A percentile compares a stretch with the other conserved stretches of the same genome.
Evolutionary conservation across 92 coral and sea anemone genomes (phyloP).

Genomic region (Zoanthus solanderi): DNA sequence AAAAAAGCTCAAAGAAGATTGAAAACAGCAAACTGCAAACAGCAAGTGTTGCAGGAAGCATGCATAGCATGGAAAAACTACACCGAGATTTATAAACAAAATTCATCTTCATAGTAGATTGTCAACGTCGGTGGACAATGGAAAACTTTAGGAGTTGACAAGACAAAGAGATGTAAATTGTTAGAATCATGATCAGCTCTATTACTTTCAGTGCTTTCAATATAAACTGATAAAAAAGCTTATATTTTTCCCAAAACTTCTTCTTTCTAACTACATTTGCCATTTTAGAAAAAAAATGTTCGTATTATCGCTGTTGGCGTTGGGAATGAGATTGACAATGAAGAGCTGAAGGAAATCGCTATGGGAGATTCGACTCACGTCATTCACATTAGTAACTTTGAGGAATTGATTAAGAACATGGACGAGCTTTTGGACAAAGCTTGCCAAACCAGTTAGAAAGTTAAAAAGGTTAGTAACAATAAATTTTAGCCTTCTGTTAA

Average conservation of each 20-base stretch:
- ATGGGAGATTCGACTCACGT: constrained; percentile 14
- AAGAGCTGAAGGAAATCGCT: constrained; percentile 23
- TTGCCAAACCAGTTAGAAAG: not conserved
- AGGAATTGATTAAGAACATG: constrained; percentile 15
- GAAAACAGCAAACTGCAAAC: too few relatives aligned
- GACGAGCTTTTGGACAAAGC: constrained; percentile 35
- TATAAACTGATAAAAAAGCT: too few relatives aligned
- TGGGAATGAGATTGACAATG: constrained; percentile 7
- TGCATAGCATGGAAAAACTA: too few relatives aligned
- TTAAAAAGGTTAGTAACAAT: not conserved
- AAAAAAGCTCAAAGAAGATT: too few relatives aligned
- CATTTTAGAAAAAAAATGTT: constrained; percentile 10
- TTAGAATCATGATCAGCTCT: too few relatives aligned
- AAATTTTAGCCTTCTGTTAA: not conserved
- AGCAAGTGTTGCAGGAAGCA: too few relatives aligned
- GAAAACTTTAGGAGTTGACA: too few relatives aligned
- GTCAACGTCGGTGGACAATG: too few relatives aligned
- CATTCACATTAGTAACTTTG: not conserved
- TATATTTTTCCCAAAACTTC: too few relatives aligned
- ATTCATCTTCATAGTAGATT: too few relatives aligned
- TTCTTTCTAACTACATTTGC: not conserved
- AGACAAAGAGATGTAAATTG: too few relatives aligned
- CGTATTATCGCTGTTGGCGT: constrained; percentile 29
- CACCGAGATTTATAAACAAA: too few relatives aligned
- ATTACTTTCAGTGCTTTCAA: not conserved